Evolutionary conservation across 2,888 invertebrate genomes (phyloP), one percentile per base, ranked within the genome.

Genomic region (Apamea monoglypha): DNA sequence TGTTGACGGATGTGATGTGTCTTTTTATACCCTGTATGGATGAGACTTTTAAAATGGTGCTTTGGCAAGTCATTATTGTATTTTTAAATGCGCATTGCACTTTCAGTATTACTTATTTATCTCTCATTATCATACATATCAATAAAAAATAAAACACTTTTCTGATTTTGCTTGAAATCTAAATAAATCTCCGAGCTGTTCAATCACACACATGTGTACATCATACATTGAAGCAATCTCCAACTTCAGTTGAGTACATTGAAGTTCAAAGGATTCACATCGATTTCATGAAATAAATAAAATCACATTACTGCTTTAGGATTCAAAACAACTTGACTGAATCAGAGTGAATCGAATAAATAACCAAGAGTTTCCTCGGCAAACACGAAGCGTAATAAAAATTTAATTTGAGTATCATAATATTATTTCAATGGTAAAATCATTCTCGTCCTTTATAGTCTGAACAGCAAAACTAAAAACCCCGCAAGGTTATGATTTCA

Each of bases 31-130:
- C 10, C 12, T 56, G n/a, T n/a, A 14, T n/a, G 44, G n/a, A 29
- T 21, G 36, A 21, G 3, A 50, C 32, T 69, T 56, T 2, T 53
- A 16, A 18, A 81, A n/a, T 40, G 2, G 18, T 50, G 68, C 36
- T 32, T 12, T 14, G 7, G 16, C 16, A 53, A 44, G 14, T 16
- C n/a, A 67, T 67, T 56, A 36, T 12, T 12, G n/a, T 25, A 72
- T 40, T 59, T 66, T 32, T 10, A 29, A 36, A 81, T 47, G 36
- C 12, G 29, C 10, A 56, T 59, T 67, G 66, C 21, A 36, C 16
- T 64, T 47, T 36, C 63, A 80, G 50, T 81, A 64, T 66, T 85
- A 66, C 70, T 71, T 71, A 79, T 79, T 64, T 73, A 56, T 59
- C n/a, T 50, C 25, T 64, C 8, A 50, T 32, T 59, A 18, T 3